A percentile compares a stretch with the other conserved stretches of the same genome.
phyloP scores from a whole-genome alignment of 1,140 invertebrate species.

The Drosophila prosaltans region DNA sequence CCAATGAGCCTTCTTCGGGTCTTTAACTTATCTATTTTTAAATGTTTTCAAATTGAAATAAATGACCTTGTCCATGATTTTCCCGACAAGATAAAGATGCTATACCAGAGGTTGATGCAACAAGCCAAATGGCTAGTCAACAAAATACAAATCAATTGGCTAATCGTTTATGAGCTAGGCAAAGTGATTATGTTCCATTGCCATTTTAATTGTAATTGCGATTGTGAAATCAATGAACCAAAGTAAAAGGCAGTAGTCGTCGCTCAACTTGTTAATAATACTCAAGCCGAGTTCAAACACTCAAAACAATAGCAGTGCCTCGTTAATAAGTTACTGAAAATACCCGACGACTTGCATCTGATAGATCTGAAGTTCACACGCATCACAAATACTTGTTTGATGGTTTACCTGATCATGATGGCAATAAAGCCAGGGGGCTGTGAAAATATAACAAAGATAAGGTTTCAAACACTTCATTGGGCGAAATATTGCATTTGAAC shows the following conservation, averaged over 20 bases:
- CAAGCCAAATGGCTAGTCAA: constrained; percentile 36
- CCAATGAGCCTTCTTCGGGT: not conserved
- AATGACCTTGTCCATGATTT: constrained; percentile 71
- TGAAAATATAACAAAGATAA: constrained; percentile 44
- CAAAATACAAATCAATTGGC: constrained; percentile 51
- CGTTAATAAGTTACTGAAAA: constrained; percentile 50
- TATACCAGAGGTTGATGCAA: constrained; percentile 56
- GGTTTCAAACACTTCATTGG: constrained; percentile 16
- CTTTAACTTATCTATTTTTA: constrained; percentile 30
- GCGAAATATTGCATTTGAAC: constrained; percentile 8
- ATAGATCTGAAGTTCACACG: constrained; percentile 69
- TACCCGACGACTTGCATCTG: constrained; percentile 26
- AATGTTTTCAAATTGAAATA: constrained; percentile 56
- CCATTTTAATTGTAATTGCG: constrained; percentile 20
- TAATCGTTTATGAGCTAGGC: constrained; percentile 10
- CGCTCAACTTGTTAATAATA: constrained; percentile 19
- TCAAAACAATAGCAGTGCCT: constrained; percentile 52
- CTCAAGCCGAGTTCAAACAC: constrained; percentile 47
- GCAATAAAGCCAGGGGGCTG: constrained; percentile 18
- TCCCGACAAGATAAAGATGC: constrained; percentile 45
- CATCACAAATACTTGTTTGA: constrained; percentile 27
- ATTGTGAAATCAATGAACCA: constrained; percentile 66
- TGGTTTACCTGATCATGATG: constrained; percentile 8
- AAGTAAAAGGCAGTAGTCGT: constrained; percentile 7
- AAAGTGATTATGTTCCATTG: constrained; percentile 27